Conservation (phyloP, 1,140 invertebrate genomes). For the Drosophila nannoptera region DNA sequence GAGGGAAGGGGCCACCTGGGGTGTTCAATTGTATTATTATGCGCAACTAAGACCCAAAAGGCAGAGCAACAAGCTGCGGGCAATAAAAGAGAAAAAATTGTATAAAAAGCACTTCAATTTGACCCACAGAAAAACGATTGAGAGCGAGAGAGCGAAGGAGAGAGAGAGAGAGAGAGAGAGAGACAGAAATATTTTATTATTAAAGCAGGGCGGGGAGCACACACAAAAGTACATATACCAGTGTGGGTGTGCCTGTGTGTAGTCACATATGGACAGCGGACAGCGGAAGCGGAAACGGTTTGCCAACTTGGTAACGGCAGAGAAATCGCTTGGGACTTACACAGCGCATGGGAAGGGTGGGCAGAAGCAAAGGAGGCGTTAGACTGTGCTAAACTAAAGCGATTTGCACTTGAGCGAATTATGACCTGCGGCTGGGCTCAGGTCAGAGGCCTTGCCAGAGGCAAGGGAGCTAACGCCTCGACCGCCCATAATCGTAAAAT, state of each 20-base stretch:
- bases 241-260: background rate
- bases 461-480: background rate
- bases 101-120: constrained; percentile 73
- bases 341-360: background rate
- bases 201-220: constrained; percentile 38
- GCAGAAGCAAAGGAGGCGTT: too few species aligned
- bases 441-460: background rate
- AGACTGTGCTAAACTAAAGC: constrained; percentile 33
- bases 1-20: constrained; percentile 3
- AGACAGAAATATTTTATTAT: constrained; percentile 24
- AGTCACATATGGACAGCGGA: constrained; percentile 68
- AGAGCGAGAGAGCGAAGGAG: constrained; percentile 37
- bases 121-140: constrained; percentile 49
- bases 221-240: background rate
- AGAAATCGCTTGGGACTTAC: constrained; percentile 63
- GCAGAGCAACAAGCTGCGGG: constrained; percentile 72
- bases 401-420: constrained; percentile 75
- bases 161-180: constrained; percentile 19
- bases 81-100: constrained; percentile 39
- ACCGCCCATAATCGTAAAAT: constrained; percentile 71
- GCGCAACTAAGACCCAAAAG: constrained; percentile 61
- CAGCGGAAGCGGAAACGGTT: constrained; percentile 73
- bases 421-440: constrained; percentile 49
- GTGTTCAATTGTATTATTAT: constrained; percentile 73
- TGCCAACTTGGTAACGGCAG: constrained; percentile 62